Evolutionary conservation across 2,797 vertebrate genomes (phyloP).

Genomic region (Gambelia wislizenii): DNA sequence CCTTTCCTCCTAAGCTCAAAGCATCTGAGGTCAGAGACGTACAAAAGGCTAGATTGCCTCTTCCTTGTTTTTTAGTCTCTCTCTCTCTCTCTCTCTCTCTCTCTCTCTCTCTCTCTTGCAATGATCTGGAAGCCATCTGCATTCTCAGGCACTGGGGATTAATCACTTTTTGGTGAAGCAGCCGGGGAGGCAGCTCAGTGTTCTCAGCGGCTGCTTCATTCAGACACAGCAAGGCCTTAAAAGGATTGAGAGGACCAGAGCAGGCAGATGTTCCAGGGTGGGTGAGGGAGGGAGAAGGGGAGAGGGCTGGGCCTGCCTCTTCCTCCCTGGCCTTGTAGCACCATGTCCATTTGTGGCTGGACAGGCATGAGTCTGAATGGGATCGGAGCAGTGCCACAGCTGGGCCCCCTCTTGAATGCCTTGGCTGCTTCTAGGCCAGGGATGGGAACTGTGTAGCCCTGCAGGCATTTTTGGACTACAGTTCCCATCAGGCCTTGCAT

Average conservation of each 20-base stretch:
- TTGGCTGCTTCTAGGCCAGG: too few relatives aligned
- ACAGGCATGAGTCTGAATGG: fast-evolving
- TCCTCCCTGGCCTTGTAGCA: background rate
- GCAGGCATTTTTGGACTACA: too few relatives aligned
- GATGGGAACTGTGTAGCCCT: too few relatives aligned
- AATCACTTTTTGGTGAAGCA: constrained; percentile 38
- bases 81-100: too few relatives aligned
- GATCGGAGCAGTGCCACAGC: too few relatives aligned
- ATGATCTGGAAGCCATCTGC: constrained; percentile 38
- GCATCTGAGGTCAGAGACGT: background rate
- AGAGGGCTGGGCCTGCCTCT: too few relatives aligned
- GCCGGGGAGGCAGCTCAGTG: background rate
- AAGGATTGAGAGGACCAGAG: background rate
- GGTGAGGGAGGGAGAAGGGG: fast-evolving
- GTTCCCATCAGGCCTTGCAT: too few relatives aligned
- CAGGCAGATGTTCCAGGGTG: fast-evolving
- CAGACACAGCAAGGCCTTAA: background rate
- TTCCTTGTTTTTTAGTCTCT: background rate
- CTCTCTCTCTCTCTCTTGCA: fast-evolving
- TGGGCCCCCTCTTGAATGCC: background rate
- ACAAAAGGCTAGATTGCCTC: too few relatives aligned
- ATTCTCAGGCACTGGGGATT: constrained; percentile 8
- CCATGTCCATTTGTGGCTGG: fast-evolving
- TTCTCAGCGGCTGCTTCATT: fast-evolving
- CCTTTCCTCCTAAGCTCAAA: background rate